A percentile compares a stretch with the other conserved stretches of the same genome.
phyloP scores from a whole-genome alignment of 2,888 invertebrate genomes.

The Cephus pulcher region DNA sequence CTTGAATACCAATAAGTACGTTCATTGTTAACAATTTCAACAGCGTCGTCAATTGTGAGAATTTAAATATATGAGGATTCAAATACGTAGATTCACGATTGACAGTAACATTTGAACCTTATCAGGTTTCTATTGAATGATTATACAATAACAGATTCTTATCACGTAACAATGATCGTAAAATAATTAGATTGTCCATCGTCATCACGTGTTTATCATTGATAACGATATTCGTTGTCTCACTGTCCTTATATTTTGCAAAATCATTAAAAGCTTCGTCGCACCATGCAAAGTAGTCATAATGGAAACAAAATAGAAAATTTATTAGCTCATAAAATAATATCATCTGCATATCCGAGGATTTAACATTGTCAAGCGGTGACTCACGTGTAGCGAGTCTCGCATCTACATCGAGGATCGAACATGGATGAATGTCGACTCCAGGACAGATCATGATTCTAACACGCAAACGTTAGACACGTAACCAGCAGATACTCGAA shows the following conservation, averaged over 20 bases:
- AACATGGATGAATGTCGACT: neutral
- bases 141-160: neutral
- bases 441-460: neutral
- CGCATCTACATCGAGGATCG: neutral
- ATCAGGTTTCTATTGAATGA: neutral
- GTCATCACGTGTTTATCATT: neutral
- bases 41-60: neutral
- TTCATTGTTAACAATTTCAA: neutral
- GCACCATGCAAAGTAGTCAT: neutral
- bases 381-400: neutral
- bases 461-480: neutral
- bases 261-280: neutral
- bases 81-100: neutral
- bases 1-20: neutral
- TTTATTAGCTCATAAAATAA: neutral
- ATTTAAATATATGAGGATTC: neutral
- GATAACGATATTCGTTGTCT: neutral
- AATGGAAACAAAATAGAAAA: neutral
- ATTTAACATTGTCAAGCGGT: neutral
- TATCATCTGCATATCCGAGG: neutral
- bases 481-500: neutral
- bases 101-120: neutral
- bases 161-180: neutral
- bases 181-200: neutral
- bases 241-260: neutral